Evolutionary conservation across 2,797 vertebrate genomes (phyloP), one percentile per base, ranked within the genome.

Genomic region (Siniperca undulata): DNA sequence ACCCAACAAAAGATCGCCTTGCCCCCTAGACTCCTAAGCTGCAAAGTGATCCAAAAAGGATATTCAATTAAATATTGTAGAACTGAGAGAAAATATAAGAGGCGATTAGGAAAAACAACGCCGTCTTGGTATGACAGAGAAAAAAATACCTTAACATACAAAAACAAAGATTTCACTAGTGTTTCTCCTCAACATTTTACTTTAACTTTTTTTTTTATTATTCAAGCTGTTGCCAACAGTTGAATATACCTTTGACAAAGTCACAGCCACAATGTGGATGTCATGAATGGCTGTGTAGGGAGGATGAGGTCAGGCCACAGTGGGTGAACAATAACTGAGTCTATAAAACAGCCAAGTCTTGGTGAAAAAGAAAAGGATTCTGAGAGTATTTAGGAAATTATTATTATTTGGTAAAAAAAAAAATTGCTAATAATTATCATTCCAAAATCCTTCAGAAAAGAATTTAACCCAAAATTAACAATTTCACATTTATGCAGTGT

Each of bases 261-360:
- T 56, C n/a, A 60, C 16, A 56, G 22, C 27, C 14, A 40, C 44
- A 58, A 22, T 65, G 6, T 42, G 20, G 62, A 71, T 52, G 14
- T 76, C 22, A 42, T n/a, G 40, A 82, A 50, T 8, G 27, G 52
- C 24, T 68, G 59, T 69, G 68, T 20, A 30, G 62, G 3, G 20
- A 70, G 22, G 44, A 61, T 65, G 71, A 52, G 50, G 46, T 71
- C n/a, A 20, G 48, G 72, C 19, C 40, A 67, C 17, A 61, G 52
- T 69, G 53, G 30, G 5, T 67, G 83, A 85, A 74, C 40, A 81
- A 75, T 71, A 75, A 80, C 44, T 17, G 16, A 79, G 55, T 77
- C n/a, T 30, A 74, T 19, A 46, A 19, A 68, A 56, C 36, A 76
- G 50, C 17, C 59, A 65, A 74, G 83, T 34, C 30, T 68, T 73